Conservation (phyloP, 1,140 invertebrate genomes). For the Bathynomus jamesi region DNA sequence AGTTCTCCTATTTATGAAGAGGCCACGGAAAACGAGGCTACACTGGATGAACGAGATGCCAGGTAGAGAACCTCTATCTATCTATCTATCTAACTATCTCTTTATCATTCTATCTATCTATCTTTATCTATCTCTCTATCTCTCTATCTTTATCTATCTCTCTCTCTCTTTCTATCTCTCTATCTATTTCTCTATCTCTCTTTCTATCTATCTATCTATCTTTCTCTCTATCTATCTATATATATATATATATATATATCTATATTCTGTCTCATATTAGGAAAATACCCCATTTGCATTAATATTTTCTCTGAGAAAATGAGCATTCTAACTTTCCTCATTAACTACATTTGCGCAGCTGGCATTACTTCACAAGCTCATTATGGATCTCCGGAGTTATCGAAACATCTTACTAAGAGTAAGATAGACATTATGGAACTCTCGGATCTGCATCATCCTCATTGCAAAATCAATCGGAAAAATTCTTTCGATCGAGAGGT, state of each 20-base stretch:
- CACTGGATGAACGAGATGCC: conserved; percentile 97
- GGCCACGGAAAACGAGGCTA: conserved; percentile 81
- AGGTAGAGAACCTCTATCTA: conserved; percentile 22
- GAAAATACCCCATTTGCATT: background rate
- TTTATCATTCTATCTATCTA: conserved; percentile 1
- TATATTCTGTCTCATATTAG: too few species aligned
- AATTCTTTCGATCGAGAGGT: conserved; percentile 17
- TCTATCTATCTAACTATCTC: conserved; percentile 1
- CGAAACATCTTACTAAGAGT: conserved; percentile 40
- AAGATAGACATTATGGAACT: conserved; percentile 68
- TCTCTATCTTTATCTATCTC: background rate
- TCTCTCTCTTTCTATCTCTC: background rate
- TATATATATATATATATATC: conserved; percentile 6
- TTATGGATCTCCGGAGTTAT: conserved; percentile 35
- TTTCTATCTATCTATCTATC: conserved; percentile 1
- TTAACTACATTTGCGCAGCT: too few species aligned
- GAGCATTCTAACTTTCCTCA: too few species aligned
- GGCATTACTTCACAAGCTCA: conserved; percentile 32
- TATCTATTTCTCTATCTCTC: background rate
- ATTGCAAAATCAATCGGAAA: conserved; percentile 83
- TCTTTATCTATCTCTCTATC: conserved; percentile 4
- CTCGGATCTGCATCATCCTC: conserved; percentile 88
- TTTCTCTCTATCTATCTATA: conserved; percentile 1
- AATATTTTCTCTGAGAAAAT: too few species aligned
- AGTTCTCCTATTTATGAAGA: conserved; percentile 71